These are phyloP conservation scores for Xanthorhoe designata DNA, from an alignment of 2,888 invertebrate species.

Conservation along the genomic window DNA sequence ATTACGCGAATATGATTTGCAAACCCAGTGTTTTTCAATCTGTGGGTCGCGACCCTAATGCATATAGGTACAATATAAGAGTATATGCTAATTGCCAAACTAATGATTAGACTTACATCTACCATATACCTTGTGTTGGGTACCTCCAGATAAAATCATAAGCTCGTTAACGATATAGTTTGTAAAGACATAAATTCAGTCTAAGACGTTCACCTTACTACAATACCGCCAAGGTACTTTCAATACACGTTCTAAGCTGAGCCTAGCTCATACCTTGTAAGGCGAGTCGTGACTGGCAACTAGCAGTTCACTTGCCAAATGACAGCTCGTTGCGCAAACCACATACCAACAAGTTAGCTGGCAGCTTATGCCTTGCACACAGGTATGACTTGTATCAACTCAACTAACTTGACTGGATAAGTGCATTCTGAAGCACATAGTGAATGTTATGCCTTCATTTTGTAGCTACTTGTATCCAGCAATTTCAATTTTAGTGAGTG, in stretches of 20 bases:
- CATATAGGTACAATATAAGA: too few species aligned
- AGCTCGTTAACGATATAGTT: too few species aligned
- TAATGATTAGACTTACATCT: too few species aligned
- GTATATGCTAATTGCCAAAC: too few species aligned
- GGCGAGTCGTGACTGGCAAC: slow-evolving; percentile 27
- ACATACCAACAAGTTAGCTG: slow-evolving; percentile 30
- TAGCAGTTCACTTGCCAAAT: slow-evolving; percentile 28
- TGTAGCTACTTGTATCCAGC: too few species aligned
- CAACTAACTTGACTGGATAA: neutral
- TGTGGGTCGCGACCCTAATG: too few species aligned
- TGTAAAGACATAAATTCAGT: neutral
- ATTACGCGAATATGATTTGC: too few species aligned
- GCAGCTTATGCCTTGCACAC: slow-evolving; percentile 7
- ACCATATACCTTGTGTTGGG: too few species aligned
- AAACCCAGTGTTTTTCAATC: too few species aligned
- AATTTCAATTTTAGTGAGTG: too few species aligned
- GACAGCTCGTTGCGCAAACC: slow-evolving; percentile 31
- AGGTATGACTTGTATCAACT: neutral
- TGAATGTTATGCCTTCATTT: neutral
- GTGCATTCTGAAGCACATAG: neutral
- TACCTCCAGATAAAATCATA: too few species aligned
- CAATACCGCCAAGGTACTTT: slow-evolving; percentile 3
- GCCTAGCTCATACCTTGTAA: slow-evolving; percentile 26
- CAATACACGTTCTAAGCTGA: slow-evolving; percentile 17
- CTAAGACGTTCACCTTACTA: slow-evolving; percentile 24